phyloP scores from a whole-genome alignment of 2,113 vertebrate species.

The Monopterus albus region DNA sequence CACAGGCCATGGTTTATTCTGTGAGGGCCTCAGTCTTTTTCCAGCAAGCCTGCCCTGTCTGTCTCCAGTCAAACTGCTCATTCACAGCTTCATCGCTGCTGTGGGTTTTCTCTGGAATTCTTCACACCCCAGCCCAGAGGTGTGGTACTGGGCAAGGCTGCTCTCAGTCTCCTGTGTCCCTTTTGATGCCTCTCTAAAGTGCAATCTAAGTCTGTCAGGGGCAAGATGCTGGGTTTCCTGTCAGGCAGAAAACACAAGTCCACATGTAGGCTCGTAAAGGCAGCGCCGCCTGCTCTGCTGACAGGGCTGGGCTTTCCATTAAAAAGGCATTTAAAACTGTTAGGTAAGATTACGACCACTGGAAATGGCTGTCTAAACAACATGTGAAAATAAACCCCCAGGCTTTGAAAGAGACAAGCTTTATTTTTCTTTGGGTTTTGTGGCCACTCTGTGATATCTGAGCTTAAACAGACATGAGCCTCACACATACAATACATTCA shows the following conservation, averaged over 20 bases:
- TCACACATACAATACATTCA: slow-evolving; percentile 1
- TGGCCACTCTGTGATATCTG: slow-evolving; percentile 42
- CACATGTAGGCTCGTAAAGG: slow-evolving; percentile 59
- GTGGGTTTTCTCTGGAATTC: slow-evolving; percentile 65
- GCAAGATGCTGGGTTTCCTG: slow-evolving; percentile 76
- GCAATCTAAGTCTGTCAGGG: slow-evolving; percentile 38
- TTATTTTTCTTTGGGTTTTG: slow-evolving; percentile 63
- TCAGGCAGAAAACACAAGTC: slow-evolving; percentile 44
- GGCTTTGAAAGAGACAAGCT: slow-evolving; percentile 34
- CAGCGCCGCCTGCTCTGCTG: slow-evolving; percentile 2
- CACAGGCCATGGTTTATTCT: slow-evolving; percentile 35
- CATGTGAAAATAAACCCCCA: slow-evolving; percentile 65
- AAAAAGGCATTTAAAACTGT: slow-evolving; percentile 63
- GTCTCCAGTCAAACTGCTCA: slow-evolving; percentile 36
- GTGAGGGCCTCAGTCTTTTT: neutral
- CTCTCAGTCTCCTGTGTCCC: slow-evolving; percentile 27
- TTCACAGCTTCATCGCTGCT: slow-evolving; percentile 33
- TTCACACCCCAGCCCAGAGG: slow-evolving; percentile 51
- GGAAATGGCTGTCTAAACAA: slow-evolving; percentile 78
- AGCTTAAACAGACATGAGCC: slow-evolving; percentile 33
- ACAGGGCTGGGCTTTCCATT: slow-evolving; percentile 44
- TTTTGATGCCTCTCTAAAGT: slow-evolving; percentile 60
- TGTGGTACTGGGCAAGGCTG: slow-evolving; percentile 47
- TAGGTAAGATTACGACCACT: slow-evolving; percentile 56
- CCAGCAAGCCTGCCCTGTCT: slow-evolving; percentile 51